Evolutionary conservation across 2,888 invertebrate species (phyloP), one percentile per base, ranked within the genome.

Genomic region (Lithodes maja): DNA sequence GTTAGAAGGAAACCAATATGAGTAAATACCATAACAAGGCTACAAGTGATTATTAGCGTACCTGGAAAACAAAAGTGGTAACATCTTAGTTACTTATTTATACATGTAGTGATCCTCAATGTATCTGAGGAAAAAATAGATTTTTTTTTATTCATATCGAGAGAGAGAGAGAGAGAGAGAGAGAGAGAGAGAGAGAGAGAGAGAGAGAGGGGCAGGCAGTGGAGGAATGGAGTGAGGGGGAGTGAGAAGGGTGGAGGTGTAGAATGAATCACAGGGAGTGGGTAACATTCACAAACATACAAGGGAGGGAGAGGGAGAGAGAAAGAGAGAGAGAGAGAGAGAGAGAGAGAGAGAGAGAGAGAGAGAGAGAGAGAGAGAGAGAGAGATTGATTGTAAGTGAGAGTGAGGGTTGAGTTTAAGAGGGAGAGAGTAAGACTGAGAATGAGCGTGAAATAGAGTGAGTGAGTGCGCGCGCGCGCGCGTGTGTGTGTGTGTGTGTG

Each of bases 401-500:
- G 71, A 15, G 71, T 71, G 15, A 61, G 12, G 1, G 0, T 5
- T 33, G 61, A 61, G 61, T 9, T 5, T 61, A 12, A 9, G 61
- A 61, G 61, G 61, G 61, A 61, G 12, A 5, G 12, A 12, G 7
- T 5, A 12, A 9, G 61, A 50, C 53, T 12, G 53, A 79, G 15
- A 53, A 17, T 52, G 53, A 53, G 9, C 7, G 53, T 2, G 52
- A 1, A 74, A 17, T 79, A 53, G 3, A 12, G 79, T 53, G 53
- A n/a, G 79, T 7, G 53, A 15, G 52, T 12, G 78, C 15, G 78
- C 15, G 79, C 15, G 79, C 15, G 79, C 15, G 79, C 49, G 77
- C 2, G 77, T 77, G 77, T 77, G 77, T 77, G 77, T 77, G 77
- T 77, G 77, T 77, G 77, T 77, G 77, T 77, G 77, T 77, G 77